Conservation (phyloP, 2,113 vertebrate species). For the Monarcha castaneiventris region DNA sequence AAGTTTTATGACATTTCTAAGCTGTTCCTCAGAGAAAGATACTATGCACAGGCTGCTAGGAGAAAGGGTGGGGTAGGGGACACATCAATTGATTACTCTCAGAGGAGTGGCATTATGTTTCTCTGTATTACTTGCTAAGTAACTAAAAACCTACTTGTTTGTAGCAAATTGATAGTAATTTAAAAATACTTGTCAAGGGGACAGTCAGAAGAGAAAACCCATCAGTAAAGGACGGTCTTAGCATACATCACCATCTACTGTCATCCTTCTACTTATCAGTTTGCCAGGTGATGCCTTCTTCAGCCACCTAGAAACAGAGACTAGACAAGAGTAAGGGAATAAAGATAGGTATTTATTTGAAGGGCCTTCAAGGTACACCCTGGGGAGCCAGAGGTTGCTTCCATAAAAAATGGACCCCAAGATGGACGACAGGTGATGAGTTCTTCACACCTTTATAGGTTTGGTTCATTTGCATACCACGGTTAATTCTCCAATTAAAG, state of each 20-base stretch:
- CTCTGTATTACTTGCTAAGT: conserved; percentile 18
- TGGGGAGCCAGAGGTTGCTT: too few relatives aligned
- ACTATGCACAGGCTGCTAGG: background rate
- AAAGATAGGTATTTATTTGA: too few relatives aligned
- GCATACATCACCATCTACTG: background rate
- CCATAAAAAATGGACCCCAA: too few relatives aligned
- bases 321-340: too few relatives aligned
- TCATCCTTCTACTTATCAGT: background rate
- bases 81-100: background rate
- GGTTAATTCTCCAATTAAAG: too few relatives aligned
- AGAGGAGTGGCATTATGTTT: background rate
- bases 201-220: background rate
- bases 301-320: too few relatives aligned
- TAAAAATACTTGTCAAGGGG: background rate
- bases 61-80: background rate
- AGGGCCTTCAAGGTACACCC: too few relatives aligned
- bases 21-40: background rate
- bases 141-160: background rate
- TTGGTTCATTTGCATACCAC: too few relatives aligned
- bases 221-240: background rate
- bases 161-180: background rate
- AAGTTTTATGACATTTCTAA: background rate
- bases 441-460: too few relatives aligned
- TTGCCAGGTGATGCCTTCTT: background rate
- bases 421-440: too few relatives aligned